phyloP scores from a whole-genome alignment of 2,888 invertebrate species.

The Lithophane semibrunnea region DNA sequence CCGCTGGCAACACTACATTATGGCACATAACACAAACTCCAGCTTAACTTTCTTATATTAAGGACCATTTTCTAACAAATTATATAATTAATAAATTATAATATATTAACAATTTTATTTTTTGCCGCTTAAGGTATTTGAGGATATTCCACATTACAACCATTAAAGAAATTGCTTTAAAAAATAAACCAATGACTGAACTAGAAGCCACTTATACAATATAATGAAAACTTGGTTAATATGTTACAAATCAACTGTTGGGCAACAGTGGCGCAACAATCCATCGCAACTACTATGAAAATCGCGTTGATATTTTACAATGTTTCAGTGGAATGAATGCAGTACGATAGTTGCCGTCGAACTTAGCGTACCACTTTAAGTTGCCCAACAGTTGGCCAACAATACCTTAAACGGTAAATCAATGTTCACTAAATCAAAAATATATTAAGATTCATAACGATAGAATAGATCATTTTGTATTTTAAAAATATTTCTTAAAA shows the following conservation, averaged over 20 bases:
- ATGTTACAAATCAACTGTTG: constrained; percentile 32
- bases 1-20: constrained; percentile 88
- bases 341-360: constrained; percentile 42
- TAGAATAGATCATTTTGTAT: constrained; percentile 77
- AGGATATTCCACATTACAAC: constrained; percentile 9
- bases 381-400: constrained; percentile 45
- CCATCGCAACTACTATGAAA: constrained; percentile 60
- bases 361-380: constrained; percentile 23
- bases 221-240: constrained; percentile 6
- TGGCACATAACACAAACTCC: constrained; percentile 87
- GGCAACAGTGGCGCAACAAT: constrained; percentile 45
- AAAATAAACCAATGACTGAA: constrained; percentile 12
- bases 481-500: constrained; percentile 75
- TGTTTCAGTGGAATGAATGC: constrained; percentile 67
- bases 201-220: constrained; percentile 15
- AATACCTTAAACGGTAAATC: constrained; percentile 60
- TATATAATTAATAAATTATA: constrained; percentile 9
- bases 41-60: constrained; percentile 86
- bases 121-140: constrained; percentile 55
- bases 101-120: constrained; percentile 67
- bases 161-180: constrained; percentile 1
- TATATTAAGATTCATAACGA: constrained; percentile 78
- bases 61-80: constrained; percentile 82
- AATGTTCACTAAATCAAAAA: constrained; percentile 67
- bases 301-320: constrained; percentile 64